Conservation (phyloP, 2,113 vertebrate species). For the Hoplias malabaricus region DNA sequence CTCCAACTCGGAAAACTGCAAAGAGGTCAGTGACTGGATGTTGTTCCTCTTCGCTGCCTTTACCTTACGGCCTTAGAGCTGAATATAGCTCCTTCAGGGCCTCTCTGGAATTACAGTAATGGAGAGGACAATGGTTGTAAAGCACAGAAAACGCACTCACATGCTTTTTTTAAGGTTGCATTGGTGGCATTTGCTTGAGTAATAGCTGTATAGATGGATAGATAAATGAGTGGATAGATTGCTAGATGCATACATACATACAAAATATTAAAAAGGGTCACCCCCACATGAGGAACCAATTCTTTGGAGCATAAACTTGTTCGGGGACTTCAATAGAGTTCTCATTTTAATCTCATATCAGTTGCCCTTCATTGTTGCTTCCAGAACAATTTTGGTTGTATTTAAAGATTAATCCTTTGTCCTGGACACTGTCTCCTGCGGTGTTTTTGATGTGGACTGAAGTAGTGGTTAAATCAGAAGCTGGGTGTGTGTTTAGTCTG, state of each 20-base stretch:
- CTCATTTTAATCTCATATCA: no score
- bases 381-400: no score
- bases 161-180: no score
- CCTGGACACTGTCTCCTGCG: neutral
- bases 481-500: neutral
- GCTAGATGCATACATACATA: neutral
- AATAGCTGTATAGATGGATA: no score
- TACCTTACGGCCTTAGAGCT: neutral
- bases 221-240: no score
- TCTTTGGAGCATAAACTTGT: no score
- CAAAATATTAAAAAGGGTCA: neutral
- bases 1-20: constrained; percentile 98
- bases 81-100: neutral
- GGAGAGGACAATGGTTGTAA: neutral
- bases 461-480: neutral
- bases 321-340: no score
- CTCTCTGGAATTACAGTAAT: neutral
- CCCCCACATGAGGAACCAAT: no score
- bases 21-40: constrained; percentile 82
- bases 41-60: neutral
- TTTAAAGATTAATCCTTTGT: neutral
- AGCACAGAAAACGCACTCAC: neutral
- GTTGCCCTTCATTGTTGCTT: no score
- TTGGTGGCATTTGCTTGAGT: neutral
- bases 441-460: neutral